Evolutionary conservation across 2,113 vertebrate genomes (phyloP).

Genomic region (Furnarius figulus): DNA sequence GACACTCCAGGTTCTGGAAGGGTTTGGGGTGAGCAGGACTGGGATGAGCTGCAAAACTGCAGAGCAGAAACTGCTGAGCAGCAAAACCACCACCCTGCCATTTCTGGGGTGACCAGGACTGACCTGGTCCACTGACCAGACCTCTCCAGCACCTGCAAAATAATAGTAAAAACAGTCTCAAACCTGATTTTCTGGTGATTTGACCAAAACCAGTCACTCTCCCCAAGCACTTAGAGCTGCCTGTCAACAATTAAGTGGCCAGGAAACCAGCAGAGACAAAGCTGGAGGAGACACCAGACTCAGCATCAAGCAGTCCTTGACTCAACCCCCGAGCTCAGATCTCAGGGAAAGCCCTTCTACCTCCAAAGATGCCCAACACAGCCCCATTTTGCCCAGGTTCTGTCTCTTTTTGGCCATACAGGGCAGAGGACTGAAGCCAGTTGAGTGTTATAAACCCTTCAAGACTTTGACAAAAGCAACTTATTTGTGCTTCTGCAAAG

Average conservation of each 20-base stretch:
- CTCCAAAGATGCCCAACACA: not conserved
- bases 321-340: accelerated
- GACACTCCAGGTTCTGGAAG: not conserved
- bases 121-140: not conserved
- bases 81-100: accelerated
- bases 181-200: not conserved
- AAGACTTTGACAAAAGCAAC: not conserved
- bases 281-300: not conserved
- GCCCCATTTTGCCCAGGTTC: accelerated
- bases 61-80: not conserved
- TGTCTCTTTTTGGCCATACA: not conserved
- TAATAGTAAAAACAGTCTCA: not conserved
- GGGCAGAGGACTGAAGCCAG: not conserved
- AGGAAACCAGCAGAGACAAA: not conserved
- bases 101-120: not conserved
- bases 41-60: not conserved
- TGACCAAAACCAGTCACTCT: not conserved
- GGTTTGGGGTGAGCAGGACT: not conserved
- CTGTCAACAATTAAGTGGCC: not conserved
- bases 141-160: not conserved
- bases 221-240: not conserved
- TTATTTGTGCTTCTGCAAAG: not conserved
- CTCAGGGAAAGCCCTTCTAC: not conserved
- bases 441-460: not conserved
- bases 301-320: not conserved